These are phyloP conservation scores for Trichopria drosophilae DNA, from an alignment of 2,888 invertebrate species.

Conservation along the genomic window DNA sequence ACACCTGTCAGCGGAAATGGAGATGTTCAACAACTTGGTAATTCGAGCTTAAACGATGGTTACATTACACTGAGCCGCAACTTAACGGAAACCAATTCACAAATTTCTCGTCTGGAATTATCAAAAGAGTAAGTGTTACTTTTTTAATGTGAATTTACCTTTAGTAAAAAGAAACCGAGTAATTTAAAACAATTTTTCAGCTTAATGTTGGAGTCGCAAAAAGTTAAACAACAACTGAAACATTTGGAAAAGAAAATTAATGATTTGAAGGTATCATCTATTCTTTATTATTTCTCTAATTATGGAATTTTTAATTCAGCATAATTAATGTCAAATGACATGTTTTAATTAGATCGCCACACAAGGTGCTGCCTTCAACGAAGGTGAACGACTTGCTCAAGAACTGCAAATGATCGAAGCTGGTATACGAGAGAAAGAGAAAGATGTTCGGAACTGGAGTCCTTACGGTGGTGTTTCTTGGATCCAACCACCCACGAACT, in stretches of 20 bases:
- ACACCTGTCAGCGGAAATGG: slow-evolving; percentile 49
- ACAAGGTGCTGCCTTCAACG: slow-evolving; percentile 61
- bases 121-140: slow-evolving; percentile 54
- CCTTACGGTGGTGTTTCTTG: slow-evolving; percentile 53
- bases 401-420: slow-evolving; percentile 67
- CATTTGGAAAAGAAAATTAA: slow-evolving; percentile 67
- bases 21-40: slow-evolving; percentile 47
- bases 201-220: slow-evolving; percentile 64
- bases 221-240: slow-evolving; percentile 64
- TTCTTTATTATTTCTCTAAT: neutral
- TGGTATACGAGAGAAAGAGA: slow-evolving; percentile 66
- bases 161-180: slow-evolving; percentile 8
- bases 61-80: slow-evolving; percentile 60
- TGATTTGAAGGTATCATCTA: slow-evolving; percentile 61
- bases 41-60: slow-evolving; percentile 57
- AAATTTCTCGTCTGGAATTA: slow-evolving; percentile 52
- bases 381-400: slow-evolving; percentile 64
- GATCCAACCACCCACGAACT: slow-evolving; percentile 51
- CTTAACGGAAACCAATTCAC: slow-evolving; percentile 49
- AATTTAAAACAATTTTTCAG: slow-evolving; percentile 41
- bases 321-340: slow-evolving; percentile 9
- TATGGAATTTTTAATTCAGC: slow-evolving; percentile 6
- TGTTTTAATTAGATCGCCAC: slow-evolving; percentile 58
- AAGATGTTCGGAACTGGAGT: slow-evolving; percentile 61
- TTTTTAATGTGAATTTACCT: slow-evolving; percentile 8